A percentile compares a stretch with the other conserved stretches of the same genome.
These are phyloP conservation scores for Misgurnus mizolepis DNA, from an alignment of 2,113 vertebrate genomes.

Conservation along the genomic window DNA sequence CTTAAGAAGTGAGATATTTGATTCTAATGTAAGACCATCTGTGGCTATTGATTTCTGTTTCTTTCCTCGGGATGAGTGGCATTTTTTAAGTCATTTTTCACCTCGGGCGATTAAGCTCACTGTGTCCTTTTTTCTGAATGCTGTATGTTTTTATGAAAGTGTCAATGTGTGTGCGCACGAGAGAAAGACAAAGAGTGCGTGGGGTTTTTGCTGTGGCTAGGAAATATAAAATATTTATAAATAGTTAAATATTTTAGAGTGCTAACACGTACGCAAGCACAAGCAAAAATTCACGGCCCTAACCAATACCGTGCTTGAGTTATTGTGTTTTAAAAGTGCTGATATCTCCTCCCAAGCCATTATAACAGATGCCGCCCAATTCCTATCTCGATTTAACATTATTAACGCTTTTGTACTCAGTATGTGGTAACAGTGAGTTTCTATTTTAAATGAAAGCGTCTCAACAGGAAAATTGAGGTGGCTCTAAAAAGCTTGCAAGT, in stretches of 20 bases:
- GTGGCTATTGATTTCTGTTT: conserved; percentile 52
- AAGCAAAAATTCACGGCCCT: neutral
- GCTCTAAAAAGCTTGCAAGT: no score
- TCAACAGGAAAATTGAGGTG: no score
- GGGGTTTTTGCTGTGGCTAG: neutral
- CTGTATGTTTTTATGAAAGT: conserved; percentile 21
- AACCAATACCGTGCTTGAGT: neutral
- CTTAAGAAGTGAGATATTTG: conserved; percentile 50
- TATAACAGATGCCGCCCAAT: neutral
- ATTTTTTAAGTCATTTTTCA: conserved; percentile 9
- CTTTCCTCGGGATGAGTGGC: conserved; percentile 12
- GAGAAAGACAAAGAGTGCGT: neutral
- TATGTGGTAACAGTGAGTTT: neutral
- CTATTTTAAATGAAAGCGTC: no score
- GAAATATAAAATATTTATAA: conserved; percentile 13
- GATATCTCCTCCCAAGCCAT: neutral
- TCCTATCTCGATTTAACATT: neutral
- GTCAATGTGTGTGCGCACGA: conserved; percentile 31
- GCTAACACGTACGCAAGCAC: neutral
- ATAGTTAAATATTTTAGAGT: neutral
- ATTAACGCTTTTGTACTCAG: neutral
- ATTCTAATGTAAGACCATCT: conserved; percentile 48
- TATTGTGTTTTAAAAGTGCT: neutral
- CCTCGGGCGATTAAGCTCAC: conserved; percentile 19
- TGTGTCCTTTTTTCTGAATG: conserved; percentile 9